Conservation (phyloP, 35 echinoderm and acorn worm genomes). For the Hemicentrotus pulcherrimus region DNA sequence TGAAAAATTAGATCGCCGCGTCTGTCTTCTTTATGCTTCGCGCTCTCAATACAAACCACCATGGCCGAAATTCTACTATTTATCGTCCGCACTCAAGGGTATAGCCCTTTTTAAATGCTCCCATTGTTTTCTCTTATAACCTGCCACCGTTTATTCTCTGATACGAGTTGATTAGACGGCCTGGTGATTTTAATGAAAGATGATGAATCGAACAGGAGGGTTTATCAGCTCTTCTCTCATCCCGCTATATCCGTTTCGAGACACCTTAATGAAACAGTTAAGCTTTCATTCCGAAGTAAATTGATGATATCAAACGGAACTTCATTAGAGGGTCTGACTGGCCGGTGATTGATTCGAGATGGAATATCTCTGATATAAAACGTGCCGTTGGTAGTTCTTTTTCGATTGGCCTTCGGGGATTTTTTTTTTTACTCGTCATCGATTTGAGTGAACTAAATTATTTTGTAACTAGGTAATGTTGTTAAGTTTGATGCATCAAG, state of each 20-base stretch:
- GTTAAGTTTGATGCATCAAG: no score
- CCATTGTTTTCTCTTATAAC: not conserved
- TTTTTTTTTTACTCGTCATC: no score
- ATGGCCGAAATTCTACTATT: not conserved
- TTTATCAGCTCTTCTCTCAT: not conserved
- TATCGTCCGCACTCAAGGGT: not conserved
- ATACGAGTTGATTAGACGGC: conserved; percentile 23
- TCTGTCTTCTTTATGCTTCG: not conserved
- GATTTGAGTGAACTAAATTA: no score
- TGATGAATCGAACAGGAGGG: not conserved
- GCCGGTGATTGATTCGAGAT: no score
- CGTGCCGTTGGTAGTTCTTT: no score
- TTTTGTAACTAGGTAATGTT: no score
- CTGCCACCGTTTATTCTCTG: not conserved
- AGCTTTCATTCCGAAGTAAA: not conserved
- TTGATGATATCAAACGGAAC: not conserved
- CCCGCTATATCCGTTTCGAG: conserved; percentile 1
- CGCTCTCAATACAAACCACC: not conserved
- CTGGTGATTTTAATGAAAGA: conserved; percentile 6
- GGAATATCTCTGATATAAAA: no score
- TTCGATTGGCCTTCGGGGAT: no score
- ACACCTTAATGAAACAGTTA: conserved; percentile 43
- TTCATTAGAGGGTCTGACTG: not conserved
- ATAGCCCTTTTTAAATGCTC: not conserved
- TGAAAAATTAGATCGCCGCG: not conserved